Percentiles rank a stretch among this genome's conserved stretches.
Conservation (phyloP, 64 coral and sea anemone genomes). For the Stichodactyla mertensii region DNA sequence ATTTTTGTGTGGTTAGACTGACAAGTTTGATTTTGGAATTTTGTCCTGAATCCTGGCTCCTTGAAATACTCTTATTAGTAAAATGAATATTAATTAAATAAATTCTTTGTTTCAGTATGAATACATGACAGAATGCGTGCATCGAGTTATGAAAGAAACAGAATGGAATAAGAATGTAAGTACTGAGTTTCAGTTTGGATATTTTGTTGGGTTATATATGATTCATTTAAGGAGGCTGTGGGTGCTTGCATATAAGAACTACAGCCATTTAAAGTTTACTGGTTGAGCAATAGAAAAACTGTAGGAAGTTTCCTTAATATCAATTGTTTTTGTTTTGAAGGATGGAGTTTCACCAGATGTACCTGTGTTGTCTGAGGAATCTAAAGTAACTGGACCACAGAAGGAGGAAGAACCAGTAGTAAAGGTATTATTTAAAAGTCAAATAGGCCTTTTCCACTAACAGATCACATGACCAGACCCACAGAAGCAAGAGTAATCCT, state of each 20-base stretch:
- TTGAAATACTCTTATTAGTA: no score
- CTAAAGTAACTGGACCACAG: background rate
- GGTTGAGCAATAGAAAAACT: no score
- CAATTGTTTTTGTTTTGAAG: background rate
- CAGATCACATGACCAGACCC: no score
- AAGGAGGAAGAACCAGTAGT: background rate
- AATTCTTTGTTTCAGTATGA: slow-evolving; percentile 38
- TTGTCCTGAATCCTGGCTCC: background rate
- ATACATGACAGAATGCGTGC: slow-evolving; percentile 66
- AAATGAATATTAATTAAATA: background rate
- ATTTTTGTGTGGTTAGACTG: no score
- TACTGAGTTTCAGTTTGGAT: background rate
- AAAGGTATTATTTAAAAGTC: background rate
- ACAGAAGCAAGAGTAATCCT: no score
- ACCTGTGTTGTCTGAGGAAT: background rate
- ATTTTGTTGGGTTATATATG: background rate
- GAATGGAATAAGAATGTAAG: slow-evolving; percentile 68
- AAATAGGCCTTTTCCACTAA: no score
- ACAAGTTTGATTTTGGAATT: no score
- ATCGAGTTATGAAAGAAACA: slow-evolving; percentile 43
- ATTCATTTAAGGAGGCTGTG: no score
- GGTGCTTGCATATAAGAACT: no score
- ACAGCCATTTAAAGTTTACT: no score
- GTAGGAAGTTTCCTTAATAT: no score
- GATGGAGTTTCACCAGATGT: background rate